Evolutionary conservation across 1,140 invertebrate species (phyloP).

Genomic region (Formica exsecta): DNA sequence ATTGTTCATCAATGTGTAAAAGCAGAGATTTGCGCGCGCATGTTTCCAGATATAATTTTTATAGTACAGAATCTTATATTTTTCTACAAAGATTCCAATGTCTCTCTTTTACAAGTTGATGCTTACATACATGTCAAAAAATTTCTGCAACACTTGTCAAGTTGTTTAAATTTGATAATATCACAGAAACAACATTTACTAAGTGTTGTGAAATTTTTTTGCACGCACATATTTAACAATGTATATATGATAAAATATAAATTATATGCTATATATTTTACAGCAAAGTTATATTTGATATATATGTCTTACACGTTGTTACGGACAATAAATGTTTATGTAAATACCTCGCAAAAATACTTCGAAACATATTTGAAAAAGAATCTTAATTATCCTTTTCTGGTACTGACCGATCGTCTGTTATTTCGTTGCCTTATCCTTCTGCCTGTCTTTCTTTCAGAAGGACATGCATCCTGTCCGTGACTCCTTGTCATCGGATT

Average conservation of each 20-base stretch:
- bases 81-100: conserved; percentile 19
- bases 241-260: conserved; percentile 72
- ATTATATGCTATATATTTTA: conserved; percentile 68
- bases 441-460: conserved; percentile 33
- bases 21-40: conserved; percentile 48
- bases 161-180: conserved; percentile 10
- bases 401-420: conserved; percentile 27
- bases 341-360: conserved; percentile 64
- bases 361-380: background rate
- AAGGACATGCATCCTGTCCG: conserved; percentile 18
- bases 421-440: conserved; percentile 50
- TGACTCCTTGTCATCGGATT: conserved; percentile 8
- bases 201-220: conserved; percentile 28
- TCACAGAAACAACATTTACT: background rate
- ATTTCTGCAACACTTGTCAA: background rate
- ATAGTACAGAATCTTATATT: conserved; percentile 10
- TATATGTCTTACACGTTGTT: conserved; percentile 71
- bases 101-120: conserved; percentile 69
- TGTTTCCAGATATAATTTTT: background rate
- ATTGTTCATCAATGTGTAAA: conserved; percentile 55
- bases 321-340: conserved; percentile 64
- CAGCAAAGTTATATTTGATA: conserved; percentile 73
- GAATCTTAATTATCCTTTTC: conserved; percentile 43
- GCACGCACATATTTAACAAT: conserved; percentile 76
- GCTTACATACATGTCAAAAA: conserved; percentile 1